phyloP scores from a whole-genome alignment of 2,113 vertebrate genomes.

The Lutjanus erythropterus region DNA sequence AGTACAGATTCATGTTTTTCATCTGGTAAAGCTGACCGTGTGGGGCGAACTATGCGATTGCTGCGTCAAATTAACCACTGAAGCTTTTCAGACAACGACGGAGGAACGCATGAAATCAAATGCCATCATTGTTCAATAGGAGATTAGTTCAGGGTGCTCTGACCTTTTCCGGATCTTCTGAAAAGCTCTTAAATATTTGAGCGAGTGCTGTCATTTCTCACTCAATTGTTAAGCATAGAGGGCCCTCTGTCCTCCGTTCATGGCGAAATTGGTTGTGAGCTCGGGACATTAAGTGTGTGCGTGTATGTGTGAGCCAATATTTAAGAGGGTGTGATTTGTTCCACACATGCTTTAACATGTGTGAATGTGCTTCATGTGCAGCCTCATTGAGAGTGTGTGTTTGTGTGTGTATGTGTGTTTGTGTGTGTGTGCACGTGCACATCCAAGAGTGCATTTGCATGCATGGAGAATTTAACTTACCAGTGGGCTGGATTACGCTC shows the following conservation, averaged over 20 bases:
- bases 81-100: slow-evolving; percentile 43
- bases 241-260: slow-evolving; percentile 64
- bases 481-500: too few relatives aligned
- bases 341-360: slow-evolving; percentile 24
- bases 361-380: slow-evolving; percentile 31
- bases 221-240: slow-evolving; percentile 72
- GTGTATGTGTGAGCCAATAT: slow-evolving; percentile 41
- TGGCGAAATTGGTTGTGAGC: slow-evolving; percentile 31
- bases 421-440: neutral
- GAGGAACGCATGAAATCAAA: slow-evolving; percentile 75
- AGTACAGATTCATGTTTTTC: slow-evolving; percentile 55
- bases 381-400: slow-evolving; percentile 9
- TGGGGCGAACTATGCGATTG: slow-evolving; percentile 36
- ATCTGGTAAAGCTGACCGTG: slow-evolving; percentile 38
- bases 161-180: slow-evolving; percentile 80
- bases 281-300: slow-evolving; percentile 25
- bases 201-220: slow-evolving; percentile 80
- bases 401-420: slow-evolving; percentile 2
- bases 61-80: slow-evolving; percentile 73
- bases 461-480: neutral
- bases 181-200: slow-evolving; percentile 79
- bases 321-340: slow-evolving; percentile 36
- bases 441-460: neutral
- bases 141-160: slow-evolving; percentile 71
- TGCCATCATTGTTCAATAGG: slow-evolving; percentile 73